phyloP scores from a whole-genome alignment of 2,113 vertebrate species.

The Chlorodrepanis virens region DNA sequence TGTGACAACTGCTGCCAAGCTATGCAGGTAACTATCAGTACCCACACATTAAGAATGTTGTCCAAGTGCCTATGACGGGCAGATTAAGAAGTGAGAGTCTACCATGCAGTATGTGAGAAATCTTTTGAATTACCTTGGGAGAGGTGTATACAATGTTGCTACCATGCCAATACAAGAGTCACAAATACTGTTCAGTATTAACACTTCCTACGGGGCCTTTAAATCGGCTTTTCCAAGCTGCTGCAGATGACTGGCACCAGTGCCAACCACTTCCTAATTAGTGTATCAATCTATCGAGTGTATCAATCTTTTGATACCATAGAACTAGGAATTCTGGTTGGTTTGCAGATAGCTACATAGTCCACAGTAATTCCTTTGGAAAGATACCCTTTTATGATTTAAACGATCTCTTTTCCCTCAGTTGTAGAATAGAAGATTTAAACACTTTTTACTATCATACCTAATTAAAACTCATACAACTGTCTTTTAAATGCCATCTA shows the following conservation, averaged over 20 bases:
- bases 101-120: background rate
- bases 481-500: constrained; percentile 19
- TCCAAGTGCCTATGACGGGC: background rate
- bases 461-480: background rate
- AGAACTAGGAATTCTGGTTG: background rate
- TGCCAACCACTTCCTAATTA: constrained; percentile 8
- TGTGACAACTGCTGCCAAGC: background rate
- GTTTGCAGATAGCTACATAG: background rate
- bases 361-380: background rate
- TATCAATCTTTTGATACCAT: background rate
- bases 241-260: background rate
- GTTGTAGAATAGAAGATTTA: background rate
- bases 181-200: constrained; percentile 2
- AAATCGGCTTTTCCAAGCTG: background rate
- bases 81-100: background rate
- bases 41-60: background rate
- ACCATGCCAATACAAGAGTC: background rate
- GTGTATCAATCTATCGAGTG: background rate
- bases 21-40: background rate
- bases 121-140: background rate
- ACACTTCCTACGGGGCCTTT: background rate
- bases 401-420: background rate
- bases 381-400: background rate
- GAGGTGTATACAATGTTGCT: background rate
- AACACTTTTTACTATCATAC: background rate